Conservation (phyloP, 2,797 vertebrate genomes). For the Podarcis lilfordi region DNA sequence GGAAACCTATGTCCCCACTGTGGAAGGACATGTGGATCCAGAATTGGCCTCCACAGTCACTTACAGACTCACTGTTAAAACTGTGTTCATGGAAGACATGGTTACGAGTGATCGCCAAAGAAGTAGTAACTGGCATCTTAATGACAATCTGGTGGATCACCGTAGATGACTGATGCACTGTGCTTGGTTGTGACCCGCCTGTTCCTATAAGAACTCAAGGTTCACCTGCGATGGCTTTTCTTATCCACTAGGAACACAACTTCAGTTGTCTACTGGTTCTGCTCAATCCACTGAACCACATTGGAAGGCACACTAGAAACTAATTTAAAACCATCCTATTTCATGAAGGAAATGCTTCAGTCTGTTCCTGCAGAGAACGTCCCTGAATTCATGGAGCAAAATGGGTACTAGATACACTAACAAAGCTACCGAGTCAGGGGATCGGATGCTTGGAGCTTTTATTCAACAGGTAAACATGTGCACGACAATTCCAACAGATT, state of each 20-base stretch:
- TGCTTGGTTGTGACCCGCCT: neutral
- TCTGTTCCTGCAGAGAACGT: rapidly evolving
- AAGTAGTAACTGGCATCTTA: too few species aligned
- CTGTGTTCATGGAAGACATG: too few species aligned
- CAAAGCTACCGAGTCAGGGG: neutral
- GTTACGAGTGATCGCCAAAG: too few species aligned
- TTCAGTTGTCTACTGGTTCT: neutral
- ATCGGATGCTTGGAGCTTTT: neutral
- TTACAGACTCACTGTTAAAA: too few species aligned
- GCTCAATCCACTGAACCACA: constrained; percentile 29
- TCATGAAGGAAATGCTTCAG: neutral
- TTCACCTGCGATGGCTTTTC: neutral
- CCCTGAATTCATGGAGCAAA: neutral
- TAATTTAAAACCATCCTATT: neutral
- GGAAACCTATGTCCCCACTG: too few species aligned
- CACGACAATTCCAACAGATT: neutral
- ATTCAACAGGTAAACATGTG: neutral
- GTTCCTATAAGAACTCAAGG: neutral
- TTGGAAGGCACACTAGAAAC: neutral
- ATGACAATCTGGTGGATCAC: neutral
- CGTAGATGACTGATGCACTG: neutral
- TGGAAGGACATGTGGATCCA: too few species aligned
- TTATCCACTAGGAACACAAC: neutral
- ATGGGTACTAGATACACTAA: constrained; percentile 19
- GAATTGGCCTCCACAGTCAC: too few species aligned